Percentiles rank a stretch among this genome's conserved stretches.
phyloP scores from a whole-genome alignment of 2,797 vertebrate species.

The Bovichtus variegatus region DNA sequence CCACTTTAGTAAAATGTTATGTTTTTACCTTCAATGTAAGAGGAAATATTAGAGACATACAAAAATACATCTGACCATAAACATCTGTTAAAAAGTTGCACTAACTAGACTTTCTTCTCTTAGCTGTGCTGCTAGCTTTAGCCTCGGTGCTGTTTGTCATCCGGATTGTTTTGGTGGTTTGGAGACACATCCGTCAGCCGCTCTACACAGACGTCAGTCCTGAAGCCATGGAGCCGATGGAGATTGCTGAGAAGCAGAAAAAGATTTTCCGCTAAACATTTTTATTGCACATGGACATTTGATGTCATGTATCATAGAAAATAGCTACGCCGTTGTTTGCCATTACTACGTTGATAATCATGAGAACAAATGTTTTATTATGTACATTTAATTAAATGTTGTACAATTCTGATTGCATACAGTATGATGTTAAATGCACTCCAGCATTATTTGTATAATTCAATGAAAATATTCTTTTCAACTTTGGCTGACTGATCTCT shows the following conservation, averaged over 20 bases:
- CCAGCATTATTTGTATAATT: not conserved
- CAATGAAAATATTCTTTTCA: not conserved
- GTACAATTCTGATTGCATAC: not conserved
- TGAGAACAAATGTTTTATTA: not conserved
- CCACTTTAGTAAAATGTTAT: too few relatives aligned
- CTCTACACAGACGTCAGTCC: slow-evolving; percentile 60
- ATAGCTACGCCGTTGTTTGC: not conserved
- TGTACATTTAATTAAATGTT: not conserved
- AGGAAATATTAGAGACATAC: not conserved
- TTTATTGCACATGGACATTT: not conserved
- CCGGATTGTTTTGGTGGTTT: slow-evolving; percentile 75
- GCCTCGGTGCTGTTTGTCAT: slow-evolving; percentile 67
- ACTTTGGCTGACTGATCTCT: slow-evolving; percentile 37
- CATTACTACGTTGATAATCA: not conserved
- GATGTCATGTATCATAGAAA: not conserved
- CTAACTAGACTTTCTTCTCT: slow-evolving; percentile 4
- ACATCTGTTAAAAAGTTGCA: not conserved
- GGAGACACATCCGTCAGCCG: slow-evolving; percentile 79
- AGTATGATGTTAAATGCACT: not conserved
- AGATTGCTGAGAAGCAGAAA: slow-evolving; percentile 72
- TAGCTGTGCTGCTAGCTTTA: slow-evolving; percentile 74
- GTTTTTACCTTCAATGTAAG: not conserved
- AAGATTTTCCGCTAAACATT: slow-evolving; percentile 65
- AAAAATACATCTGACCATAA: not conserved
- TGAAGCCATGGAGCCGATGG: slow-evolving; percentile 59